Conservation (phyloP, 2,797 vertebrate genomes). For the Sardinella longiceps region DNA sequence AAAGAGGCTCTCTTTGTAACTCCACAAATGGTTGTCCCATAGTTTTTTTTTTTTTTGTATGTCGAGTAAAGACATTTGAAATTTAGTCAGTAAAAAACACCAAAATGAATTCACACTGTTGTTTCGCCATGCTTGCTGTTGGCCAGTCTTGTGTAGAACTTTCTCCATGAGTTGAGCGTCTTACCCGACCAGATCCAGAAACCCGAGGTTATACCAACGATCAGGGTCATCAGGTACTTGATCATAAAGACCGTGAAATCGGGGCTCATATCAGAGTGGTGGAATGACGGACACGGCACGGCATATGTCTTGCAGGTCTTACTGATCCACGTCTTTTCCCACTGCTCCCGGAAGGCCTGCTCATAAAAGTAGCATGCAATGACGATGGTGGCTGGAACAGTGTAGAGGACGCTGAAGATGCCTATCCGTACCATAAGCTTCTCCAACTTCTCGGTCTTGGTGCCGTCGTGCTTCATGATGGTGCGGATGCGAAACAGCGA, state of each 20-base stretch:
- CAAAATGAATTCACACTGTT: constrained; percentile 78
- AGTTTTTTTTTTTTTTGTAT: constrained; percentile 59
- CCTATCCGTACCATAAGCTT: constrained; percentile 95
- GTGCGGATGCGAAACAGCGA: constrained; percentile 94
- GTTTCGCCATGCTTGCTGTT: constrained; percentile 93
- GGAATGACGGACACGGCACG: constrained; percentile 85
- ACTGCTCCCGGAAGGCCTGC: constrained; percentile 95
- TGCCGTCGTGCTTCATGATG: constrained; percentile 96
- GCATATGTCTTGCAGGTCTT: constrained; percentile 92
- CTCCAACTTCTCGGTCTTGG: constrained; percentile 95
- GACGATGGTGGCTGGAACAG: constrained; percentile 92
- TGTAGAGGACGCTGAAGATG: constrained; percentile 94
- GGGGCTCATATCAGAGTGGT: constrained; percentile 84
- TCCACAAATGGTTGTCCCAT: constrained; percentile 37
- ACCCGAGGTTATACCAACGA: constrained; percentile 95
- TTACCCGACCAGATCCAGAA: constrained; percentile 99
- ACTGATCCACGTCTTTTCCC: constrained; percentile 91
- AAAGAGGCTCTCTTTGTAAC: constrained; percentile 52
- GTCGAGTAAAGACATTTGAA: constrained; percentile 13
- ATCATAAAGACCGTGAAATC: constrained; percentile 99
- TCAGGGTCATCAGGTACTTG: constrained; percentile 97
- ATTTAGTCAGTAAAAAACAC: background rate
- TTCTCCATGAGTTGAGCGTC: constrained; percentile 95
- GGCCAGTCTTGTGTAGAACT: constrained; percentile 93
- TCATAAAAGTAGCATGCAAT: constrained; percentile 97